phyloP scores from a whole-genome alignment of 2,797 vertebrate genomes.

The Distichodus sexfasciatus region DNA sequence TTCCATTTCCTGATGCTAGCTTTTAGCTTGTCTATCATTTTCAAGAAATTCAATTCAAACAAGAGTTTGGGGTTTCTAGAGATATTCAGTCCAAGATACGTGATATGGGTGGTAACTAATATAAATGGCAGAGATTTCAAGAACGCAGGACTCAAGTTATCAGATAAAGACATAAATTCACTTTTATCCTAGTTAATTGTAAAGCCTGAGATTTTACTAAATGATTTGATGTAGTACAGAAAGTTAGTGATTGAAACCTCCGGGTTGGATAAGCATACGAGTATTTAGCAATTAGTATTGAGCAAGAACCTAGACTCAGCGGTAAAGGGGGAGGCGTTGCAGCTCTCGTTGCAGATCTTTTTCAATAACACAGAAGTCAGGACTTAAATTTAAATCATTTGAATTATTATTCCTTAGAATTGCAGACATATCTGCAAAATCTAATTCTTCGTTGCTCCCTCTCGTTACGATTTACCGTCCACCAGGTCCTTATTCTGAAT shows the following conservation, averaged over 20 bases:
- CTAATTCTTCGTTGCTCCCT: too few species aligned
- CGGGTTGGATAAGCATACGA: not conserved
- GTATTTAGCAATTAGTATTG: not conserved
- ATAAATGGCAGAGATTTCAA: not conserved
- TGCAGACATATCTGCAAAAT: too few species aligned
- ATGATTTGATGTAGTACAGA: not conserved
- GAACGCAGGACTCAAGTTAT: not conserved
- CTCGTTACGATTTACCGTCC: too few species aligned
- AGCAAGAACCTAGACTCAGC: too few species aligned
- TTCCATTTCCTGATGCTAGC: not conserved
- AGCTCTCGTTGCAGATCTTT: not conserved
- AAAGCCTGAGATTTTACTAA: not conserved
- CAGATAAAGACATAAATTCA: not conserved
- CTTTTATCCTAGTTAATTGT: not conserved
- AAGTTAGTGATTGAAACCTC: not conserved
- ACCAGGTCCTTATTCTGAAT: too few species aligned
- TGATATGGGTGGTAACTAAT: not conserved
- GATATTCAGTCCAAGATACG: not conserved
- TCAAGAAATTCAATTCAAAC: not conserved
- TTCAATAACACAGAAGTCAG: too few species aligned
- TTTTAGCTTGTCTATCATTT: not conserved
- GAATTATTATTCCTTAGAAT: too few species aligned
- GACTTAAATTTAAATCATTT: too few species aligned
- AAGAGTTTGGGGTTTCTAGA: not conserved
- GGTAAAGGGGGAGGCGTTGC: too few species aligned